Base-by-base conservation (phyloP, 2,888 invertebrate species). In the Melikaiella ostensackeni region DNA sequence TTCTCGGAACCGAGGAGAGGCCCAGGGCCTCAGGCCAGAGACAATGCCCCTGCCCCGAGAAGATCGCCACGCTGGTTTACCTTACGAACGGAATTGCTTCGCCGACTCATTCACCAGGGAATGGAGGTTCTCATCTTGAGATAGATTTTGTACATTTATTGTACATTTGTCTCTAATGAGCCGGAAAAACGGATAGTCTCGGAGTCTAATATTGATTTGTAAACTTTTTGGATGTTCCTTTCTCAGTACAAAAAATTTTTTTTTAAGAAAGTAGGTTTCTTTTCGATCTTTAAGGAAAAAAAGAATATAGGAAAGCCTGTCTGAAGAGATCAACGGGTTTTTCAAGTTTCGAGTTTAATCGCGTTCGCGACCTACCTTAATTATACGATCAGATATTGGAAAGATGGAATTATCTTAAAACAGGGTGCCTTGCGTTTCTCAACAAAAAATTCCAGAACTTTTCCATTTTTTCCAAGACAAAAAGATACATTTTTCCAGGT, bases 71-170 rank as follows among this genome's bases (percentile, higher is more conserved):
- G 81, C 81, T 82, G 79, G 80, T 80, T 81, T 82, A 80, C 81
- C 79, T 82, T 80, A 79, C 81, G 80, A 77, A 77, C 80, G 79
- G 80, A 82, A 81, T 82, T 79, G 78, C 83, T 79, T 77, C 79
- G 78, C 70, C 83, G 79, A 82, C 84, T 85, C 84, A 86, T 86
- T 87, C 86, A 83, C 84, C 79, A 77, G 79, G 80, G 81, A 77
- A 78, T 78, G 81, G 78, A 79, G 86, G 86, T 87, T 88, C 88
- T 86, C 88, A 86, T 86, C 83, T n/a, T n/a, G n/a, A n/a, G n/a
- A n/a, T n/a, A n/a, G n/a, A n/a, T n/a, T n/a, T n/a, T n/a, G n/a
- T n/a, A n/a, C n/a, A n/a, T n/a, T n/a, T n/a, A n/a, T n/a, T n/a
- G n/a, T n/a, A n/a, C n/a, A n/a, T n/a, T n/a, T n/a, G n/a, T n/a